phyloP scores from a whole-genome alignment of 1,140 invertebrate genomes.

The Leucophenga varia region DNA sequence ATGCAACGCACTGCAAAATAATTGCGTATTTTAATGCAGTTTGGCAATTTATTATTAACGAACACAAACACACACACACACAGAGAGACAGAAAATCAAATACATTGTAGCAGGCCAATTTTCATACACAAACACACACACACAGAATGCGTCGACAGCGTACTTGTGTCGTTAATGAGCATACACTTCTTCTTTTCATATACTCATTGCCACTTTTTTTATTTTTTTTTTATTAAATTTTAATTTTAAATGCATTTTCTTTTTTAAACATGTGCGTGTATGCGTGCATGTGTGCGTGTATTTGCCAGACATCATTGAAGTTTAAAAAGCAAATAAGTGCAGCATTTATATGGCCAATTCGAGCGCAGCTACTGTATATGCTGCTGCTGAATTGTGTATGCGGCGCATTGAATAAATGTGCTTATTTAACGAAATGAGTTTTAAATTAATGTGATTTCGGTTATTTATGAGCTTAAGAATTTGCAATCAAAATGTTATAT shows the following conservation, averaged over 20 bases:
- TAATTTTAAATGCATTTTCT: constrained; percentile 54
- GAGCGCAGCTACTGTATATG: background rate
- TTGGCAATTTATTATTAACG: constrained; percentile 39
- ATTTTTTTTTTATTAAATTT: constrained; percentile 31
- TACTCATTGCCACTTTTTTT: too few relatives aligned
- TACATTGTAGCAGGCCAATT: background rate
- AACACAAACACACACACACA: too few relatives aligned
- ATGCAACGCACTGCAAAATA: too few relatives aligned
- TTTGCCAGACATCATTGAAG: background rate
- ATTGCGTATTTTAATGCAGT: too few relatives aligned
- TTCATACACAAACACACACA: background rate
- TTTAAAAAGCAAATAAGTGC: background rate
- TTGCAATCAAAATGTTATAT: too few relatives aligned
- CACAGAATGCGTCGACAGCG: constrained; percentile 12
- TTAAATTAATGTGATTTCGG: constrained; percentile 52
- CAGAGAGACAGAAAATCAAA: background rate
- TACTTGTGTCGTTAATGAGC: constrained; percentile 35
- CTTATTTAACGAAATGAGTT: constrained; percentile 38
- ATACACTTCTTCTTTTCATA: too few relatives aligned
- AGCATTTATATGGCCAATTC: background rate
- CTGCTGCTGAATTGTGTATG: too few relatives aligned
- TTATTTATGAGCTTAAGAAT: constrained; percentile 48
- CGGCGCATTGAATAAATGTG: constrained; percentile 5
- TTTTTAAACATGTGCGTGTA: constrained; percentile 6
- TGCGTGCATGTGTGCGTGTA: constrained; percentile 6